phyloP scores from a whole-genome alignment of 2,113 vertebrate genomes.

The Carassius gibelio region DNA sequence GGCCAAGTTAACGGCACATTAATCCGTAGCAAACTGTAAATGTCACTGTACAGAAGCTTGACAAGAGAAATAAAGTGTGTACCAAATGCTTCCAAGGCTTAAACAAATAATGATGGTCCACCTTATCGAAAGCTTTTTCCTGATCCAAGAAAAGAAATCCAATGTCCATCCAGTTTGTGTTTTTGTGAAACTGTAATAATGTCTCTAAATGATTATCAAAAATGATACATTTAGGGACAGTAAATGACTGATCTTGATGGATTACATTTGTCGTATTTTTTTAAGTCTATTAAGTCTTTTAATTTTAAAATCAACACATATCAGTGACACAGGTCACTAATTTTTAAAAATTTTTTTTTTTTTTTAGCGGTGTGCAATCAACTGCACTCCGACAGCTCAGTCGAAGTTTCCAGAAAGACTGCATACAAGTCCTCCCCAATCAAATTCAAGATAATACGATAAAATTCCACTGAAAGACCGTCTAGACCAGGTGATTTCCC shows the following conservation, averaged over 20 bases:
- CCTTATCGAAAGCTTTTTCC: slow-evolving; percentile 6
- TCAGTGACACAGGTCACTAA: too few species aligned
- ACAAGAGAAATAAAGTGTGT: not conserved
- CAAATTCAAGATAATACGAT: not conserved
- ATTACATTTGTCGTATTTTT: not conserved
- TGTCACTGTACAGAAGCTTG: not conserved
- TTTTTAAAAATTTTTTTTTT: not conserved
- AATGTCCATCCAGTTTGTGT: not conserved
- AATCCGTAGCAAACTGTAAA: slow-evolving; percentile 3
- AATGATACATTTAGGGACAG: not conserved
- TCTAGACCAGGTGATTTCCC: not conserved
- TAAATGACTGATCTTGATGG: not conserved
- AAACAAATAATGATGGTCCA: slow-evolving; percentile 4
- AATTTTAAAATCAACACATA: not conserved
- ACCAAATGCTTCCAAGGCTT: not conserved
- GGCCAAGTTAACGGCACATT: not conserved
- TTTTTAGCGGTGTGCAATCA: not conserved
- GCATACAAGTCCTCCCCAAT: not conserved
- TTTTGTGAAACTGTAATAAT: not conserved
- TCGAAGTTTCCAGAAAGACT: not conserved
- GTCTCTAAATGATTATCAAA: not conserved
- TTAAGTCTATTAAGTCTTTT: not conserved
- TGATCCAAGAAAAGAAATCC: not conserved
- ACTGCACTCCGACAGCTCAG: not conserved
- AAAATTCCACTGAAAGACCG: not conserved